Evolutionary conservation across 2,888 invertebrate species (phyloP), one percentile per base, ranked within the genome.

Genomic region (Drosophila neotestacea): DNA sequence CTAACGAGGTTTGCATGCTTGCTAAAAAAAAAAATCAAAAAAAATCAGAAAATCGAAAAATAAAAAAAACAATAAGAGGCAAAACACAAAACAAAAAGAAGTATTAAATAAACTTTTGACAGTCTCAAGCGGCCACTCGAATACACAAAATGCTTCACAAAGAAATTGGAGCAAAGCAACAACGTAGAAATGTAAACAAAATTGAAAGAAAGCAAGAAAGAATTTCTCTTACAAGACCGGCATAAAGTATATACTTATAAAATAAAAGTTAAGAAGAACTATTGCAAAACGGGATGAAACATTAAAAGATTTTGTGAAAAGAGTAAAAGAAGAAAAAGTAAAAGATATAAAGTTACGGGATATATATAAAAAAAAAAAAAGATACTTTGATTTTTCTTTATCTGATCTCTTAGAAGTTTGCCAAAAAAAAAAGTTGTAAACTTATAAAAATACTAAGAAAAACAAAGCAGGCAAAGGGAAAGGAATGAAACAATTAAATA

Each of bases 91-190:
- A 48, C 7, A 34, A 59, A 16, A 39, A 46, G 4, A 34, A 22
- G 44, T 50, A 63, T 10, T 10, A 46, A 41, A 36, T 41, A 39
- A 36, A 63, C 44, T 72, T 76, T 63, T 64, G 48, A 71, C 69
- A 59, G 58, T 64, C 61, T 72, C 39, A 69, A 71, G 47, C 61
- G 48, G 27, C 54, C 66, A 71, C 71, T 77, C 44, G 63, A 67
- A 58, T 48, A 59, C 50, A 48, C 48, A 63, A 71, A 77, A 60
- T 61, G 73, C 50, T 60, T 54, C 42, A 70, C 48, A 66, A 71
- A 62, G 64, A 78, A 80, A 72, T 54, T 78, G 72, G 73, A 84
- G 73, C 81, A 78, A 70, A 59, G 46, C 44, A 9, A 63, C 1
- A 42, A 13, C 16, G 38, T 41, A 27, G 7, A 55, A 71, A 64